Percentiles rank a stretch among this genome's conserved stretches.
These are phyloP conservation scores for Calephelis nemesis DNA, from an alignment of 1,140 invertebrate genomes.

Conservation along the genomic window DNA sequence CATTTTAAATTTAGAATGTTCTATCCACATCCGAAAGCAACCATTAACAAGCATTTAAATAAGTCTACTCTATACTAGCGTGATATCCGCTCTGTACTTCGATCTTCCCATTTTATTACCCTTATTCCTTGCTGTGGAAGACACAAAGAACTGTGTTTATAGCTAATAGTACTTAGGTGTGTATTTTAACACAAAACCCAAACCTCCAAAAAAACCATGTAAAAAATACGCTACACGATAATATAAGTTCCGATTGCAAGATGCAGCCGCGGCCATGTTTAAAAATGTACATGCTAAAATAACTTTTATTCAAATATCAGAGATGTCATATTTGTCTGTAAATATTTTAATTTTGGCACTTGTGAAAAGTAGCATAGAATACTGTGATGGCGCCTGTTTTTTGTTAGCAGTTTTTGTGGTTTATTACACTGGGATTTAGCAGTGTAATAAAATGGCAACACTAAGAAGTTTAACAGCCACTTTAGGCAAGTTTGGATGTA, in stretches of 20 bases:
- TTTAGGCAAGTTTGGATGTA: constrained; percentile 56
- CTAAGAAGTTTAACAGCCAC: constrained; percentile 69
- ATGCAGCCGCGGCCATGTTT: constrained; percentile 24
- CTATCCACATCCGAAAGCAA: no score
- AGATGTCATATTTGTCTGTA: constrained; percentile 21
- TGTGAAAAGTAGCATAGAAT: constrained; percentile 42
- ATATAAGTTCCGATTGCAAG: constrained; percentile 61
- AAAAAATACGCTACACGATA: constrained; percentile 71
- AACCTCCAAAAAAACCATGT: constrained; percentile 62
- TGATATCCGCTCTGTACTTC: constrained; percentile 49
- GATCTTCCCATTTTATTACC: constrained; percentile 67
- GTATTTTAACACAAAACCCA: constrained; percentile 76
- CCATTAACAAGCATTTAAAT: not conserved
- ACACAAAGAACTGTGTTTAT: constrained; percentile 77
- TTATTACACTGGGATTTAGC: constrained; percentile 65
- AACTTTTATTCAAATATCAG: constrained; percentile 7
- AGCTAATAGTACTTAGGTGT: constrained; percentile 77
- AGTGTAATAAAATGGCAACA: constrained; percentile 71
- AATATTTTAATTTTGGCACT: constrained; percentile 8
- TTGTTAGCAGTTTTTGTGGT: constrained; percentile 63
- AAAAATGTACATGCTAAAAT: constrained; percentile 22
- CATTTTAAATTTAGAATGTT: no score
- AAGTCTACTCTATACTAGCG: constrained; percentile 46
- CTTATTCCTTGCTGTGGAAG: constrained; percentile 67
- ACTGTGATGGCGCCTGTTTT: constrained; percentile 74